A percentile compares a stretch with the other conserved stretches of the same genome.
These are phyloP conservation scores for Diorhabda elongata DNA, from an alignment of 1,140 invertebrate species.

Conservation along the genomic window DNA sequence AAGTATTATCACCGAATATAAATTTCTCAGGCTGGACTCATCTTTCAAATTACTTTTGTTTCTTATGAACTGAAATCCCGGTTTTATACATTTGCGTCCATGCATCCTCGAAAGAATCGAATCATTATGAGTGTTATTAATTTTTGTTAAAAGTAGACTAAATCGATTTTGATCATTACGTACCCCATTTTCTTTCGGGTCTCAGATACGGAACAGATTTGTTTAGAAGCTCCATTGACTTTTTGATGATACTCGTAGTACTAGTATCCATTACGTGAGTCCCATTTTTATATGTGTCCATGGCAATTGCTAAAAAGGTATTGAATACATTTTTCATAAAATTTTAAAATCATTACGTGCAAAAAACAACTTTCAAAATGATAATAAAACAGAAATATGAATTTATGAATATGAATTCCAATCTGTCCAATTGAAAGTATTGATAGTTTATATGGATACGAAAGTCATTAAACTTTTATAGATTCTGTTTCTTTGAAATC, in stretches of 20 bases:
- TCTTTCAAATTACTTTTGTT: too few species aligned
- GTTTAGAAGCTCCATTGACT: constrained; percentile 16
- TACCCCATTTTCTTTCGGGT: constrained; percentile 12
- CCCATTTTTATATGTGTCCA: constrained; percentile 24
- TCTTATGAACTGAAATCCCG: too few species aligned
- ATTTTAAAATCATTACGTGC: too few species aligned
- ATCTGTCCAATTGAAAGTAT: background rate
- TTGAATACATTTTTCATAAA: too few species aligned
- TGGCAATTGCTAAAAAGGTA: constrained; percentile 22
- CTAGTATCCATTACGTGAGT: constrained; percentile 26
- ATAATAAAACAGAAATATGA: too few species aligned
- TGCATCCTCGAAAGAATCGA: too few species aligned
- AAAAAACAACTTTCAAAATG: too few species aligned
- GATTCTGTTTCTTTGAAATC: too few species aligned
- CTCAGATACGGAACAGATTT: constrained; percentile 7
- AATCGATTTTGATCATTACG: background rate
- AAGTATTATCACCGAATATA: too few species aligned
- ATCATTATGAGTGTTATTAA: background rate
- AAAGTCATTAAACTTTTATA: background rate
- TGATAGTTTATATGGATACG: background rate
- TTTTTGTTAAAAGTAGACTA: background rate
- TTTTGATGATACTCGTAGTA: constrained; percentile 17
- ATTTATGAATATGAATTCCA: too few species aligned
- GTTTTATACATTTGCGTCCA: too few species aligned
- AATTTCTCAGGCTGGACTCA: too few species aligned